A percentile compares a stretch with the other conserved stretches of the same genome.
phyloP scores from a whole-genome alignment of 2,888 invertebrate genomes.

The Conus canariensis region DNA sequence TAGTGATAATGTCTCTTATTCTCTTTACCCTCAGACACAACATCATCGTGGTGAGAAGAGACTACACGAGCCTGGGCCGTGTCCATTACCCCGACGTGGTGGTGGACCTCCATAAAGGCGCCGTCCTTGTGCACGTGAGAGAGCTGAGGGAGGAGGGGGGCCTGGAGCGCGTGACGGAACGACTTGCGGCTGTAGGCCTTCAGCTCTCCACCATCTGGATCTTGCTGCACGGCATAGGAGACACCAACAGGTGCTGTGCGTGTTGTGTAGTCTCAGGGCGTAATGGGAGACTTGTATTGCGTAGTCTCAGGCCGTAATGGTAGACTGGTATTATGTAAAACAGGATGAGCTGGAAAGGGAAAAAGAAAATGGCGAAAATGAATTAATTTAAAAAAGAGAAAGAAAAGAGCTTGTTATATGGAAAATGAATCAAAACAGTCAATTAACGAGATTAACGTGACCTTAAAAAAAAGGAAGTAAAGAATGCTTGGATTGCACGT shows the following conservation, averaged over 20 bases:
- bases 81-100: conserved; percentile 35
- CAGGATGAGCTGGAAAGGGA: too few species aligned
- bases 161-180: conserved; percentile 26
- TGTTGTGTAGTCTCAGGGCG: background rate
- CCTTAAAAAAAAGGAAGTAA: too few species aligned
- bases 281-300: background rate
- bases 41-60: conserved; percentile 37
- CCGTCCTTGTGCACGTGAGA: background rate
- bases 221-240: conserved; percentile 27
- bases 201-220: conserved; percentile 35
- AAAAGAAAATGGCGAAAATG: too few species aligned
- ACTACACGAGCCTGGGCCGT: conserved; percentile 6
- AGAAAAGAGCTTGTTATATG: too few species aligned
- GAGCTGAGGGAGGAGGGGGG: conserved; percentile 32
- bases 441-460: too few species aligned
- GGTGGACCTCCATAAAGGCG: conserved; percentile 14
- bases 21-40: conserved; percentile 19
- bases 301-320: background rate
- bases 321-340: background rate
- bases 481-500: too few species aligned
- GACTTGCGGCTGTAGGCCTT: conserved; percentile 29
- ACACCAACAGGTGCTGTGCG: background rate
- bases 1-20: too few species aligned
- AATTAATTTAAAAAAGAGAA: too few species aligned
- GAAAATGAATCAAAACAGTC: too few species aligned